Evolutionary conservation across 1,140 invertebrate genomes (phyloP).

Genomic region (Anagrus nilaparvatae): DNA sequence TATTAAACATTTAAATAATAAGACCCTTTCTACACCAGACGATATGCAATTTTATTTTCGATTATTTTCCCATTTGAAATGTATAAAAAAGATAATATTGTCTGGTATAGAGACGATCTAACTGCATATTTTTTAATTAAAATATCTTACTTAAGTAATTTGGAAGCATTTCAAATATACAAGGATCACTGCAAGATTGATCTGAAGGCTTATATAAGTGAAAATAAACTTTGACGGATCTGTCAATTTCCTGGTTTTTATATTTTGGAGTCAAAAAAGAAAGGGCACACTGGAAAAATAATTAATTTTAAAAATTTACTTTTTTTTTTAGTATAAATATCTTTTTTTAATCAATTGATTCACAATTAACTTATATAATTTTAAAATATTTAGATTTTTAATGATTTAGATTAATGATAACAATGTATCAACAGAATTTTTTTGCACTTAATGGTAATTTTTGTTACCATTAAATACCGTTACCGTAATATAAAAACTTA

Average conservation of each 20-base stretch:
- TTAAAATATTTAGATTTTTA: no score
- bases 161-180: slow-evolving; percentile 68
- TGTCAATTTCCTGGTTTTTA: slow-evolving; percentile 49
- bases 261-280: slow-evolving; percentile 68
- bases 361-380: slow-evolving; percentile 5
- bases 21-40: no score
- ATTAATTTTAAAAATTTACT: no score
- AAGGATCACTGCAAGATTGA: slow-evolving; percentile 62
- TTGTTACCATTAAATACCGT: no score
- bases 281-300: slow-evolving; percentile 49
- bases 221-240: slow-evolving; percentile 60
- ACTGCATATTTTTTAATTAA: slow-evolving; percentile 16
- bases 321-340: no score
- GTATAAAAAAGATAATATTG: slow-evolving; percentile 18
- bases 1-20: no score
- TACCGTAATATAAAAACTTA: no score
- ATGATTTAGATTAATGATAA: no score
- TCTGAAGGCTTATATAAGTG: slow-evolving; percentile 73
- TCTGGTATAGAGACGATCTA: slow-evolving; percentile 11
- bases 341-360: not conserved
- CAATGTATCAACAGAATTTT: no score
- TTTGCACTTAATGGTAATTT: no score
- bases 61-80: no score
- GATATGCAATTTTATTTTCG: no score
- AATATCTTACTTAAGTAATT: slow-evolving; percentile 5